These are phyloP conservation scores for Disparrhopalites patrizii DNA, from an alignment of 2,888 invertebrate genomes.

Conservation along the genomic window DNA sequence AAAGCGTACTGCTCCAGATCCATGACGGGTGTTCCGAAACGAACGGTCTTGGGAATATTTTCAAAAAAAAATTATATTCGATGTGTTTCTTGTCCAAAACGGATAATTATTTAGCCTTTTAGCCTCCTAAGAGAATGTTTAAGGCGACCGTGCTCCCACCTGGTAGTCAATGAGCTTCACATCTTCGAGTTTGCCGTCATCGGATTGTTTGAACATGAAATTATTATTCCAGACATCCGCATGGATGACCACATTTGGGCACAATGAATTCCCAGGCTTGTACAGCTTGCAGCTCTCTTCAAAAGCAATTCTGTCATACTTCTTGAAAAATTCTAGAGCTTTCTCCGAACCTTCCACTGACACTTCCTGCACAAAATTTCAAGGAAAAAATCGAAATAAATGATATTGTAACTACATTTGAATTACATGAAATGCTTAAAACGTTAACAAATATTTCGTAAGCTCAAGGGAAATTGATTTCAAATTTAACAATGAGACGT, in stretches of 20 bases:
- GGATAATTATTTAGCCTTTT: background rate
- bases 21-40: background rate
- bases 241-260: background rate
- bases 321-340: background rate
- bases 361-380: background rate
- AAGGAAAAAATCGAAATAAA: too few species aligned
- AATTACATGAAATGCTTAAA: background rate
- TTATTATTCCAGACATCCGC: background rate
- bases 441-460: background rate
- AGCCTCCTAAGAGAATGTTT: background rate
- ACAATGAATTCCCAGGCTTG: background rate
- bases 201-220: background rate
- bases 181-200: background rate
- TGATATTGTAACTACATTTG: background rate
- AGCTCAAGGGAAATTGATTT: background rate
- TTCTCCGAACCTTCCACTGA: background rate
- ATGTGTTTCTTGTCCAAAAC: background rate
- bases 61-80: background rate
- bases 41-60: background rate
- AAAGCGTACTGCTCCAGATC: background rate
- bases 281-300: background rate
- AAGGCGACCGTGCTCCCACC: background rate
- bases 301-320: background rate
- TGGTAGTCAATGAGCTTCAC: background rate
- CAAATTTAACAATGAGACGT: background rate